Base-by-base conservation (phyloP, 2,113 vertebrate species). In the Poeciliopsis retropinna region DNA sequence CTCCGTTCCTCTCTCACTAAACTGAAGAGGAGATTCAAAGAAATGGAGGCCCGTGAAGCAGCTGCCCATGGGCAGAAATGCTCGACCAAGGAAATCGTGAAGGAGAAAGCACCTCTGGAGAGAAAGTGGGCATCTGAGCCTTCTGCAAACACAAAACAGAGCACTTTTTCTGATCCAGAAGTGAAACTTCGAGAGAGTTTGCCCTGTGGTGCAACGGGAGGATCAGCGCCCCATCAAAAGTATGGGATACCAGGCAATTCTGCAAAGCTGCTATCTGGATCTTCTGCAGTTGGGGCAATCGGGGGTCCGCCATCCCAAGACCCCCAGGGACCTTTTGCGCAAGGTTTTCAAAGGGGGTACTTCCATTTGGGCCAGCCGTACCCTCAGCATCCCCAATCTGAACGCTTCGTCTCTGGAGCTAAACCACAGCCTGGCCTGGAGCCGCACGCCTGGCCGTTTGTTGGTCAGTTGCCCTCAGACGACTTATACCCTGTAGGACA, bases 101-200 rank as follows among this genome's bases (percentile, higher is more conserved):
- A 95, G 93, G 98, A 99, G 93, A 95, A 96, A 90, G 94, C 89
- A 76, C 92, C 94, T 84, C 93, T 96, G 84, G 95, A 96, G 78
- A 96, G 96, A 79, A 95, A 96, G 94, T 97, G 97, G 97, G 96
- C 93, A n/a, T 97, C 97, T 28, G 97, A 97, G 84, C 96, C 96
- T 78, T 90, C 95, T 72, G 93, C 96, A 80, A 89, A 93, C 90
- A 91, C 94, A 82, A 97, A 96, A 90, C 95, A 95, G 93, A 96
- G 94, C 96, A 93, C 94, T 94, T 97, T 96, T 44, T 90, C 95
- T 82, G 96, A 96, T 85, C 95, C 92, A 51, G 96, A 96, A 84
- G 87, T 93, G 70, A 96, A 95, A 91, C 95, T 95, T 73, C 90
- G 94, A 22, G 96, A 98, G 88, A 93, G 95, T 22, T 94, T 95